Base-by-base conservation (phyloP, 1,140 invertebrate genomes). In the Megalopta genalis region DNA sequence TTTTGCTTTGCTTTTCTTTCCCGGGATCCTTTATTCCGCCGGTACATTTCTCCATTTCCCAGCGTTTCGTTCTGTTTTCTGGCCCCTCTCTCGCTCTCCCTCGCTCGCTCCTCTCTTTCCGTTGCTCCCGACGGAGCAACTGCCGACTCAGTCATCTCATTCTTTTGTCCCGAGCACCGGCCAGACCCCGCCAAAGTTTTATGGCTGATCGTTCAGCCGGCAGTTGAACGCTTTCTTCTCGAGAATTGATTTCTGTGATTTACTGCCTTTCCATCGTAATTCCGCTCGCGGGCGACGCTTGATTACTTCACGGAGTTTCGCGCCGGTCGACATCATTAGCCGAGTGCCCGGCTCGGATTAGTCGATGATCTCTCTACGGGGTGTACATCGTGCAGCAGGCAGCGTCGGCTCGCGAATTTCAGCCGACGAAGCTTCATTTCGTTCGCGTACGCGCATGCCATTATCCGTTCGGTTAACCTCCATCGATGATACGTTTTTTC, bases 211-310 rank as follows among this genome's bases (percentile, higher is more conserved):
- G 68, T 77, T 64, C 67, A 62, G n/a, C 57, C 54, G 25, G n/a
- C 57, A 62, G 65, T 70, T 39, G 27, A 77, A 70, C 67, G 67
- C 42, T 70, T 70, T 70, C 67, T 62, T n/a, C 25, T 39, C 42
- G 27, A 42, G 42, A 63, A 77, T 70, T 70, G 75, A 77, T 77
- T 70, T 52, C 57, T 70, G n/a, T 77, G 75, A 77, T 77, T 77
- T 70, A 77, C 67, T 62, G 3, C 16, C 42, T 46, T 39, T n/a
- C 67, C 27, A 3, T 39, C 27, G 23, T 37, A 25, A 49, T 62
- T 37, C 57, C 42, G 16, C 6, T 18, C 18, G 4, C 64, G 27
- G 18, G 18, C 1, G 18, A 39, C 16, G 39, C 21, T 25, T 69
- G 54, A 77, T 77, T 67, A 60, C 39, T 49, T 69, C 10, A 39